Percentiles rank a stretch among this genome's conserved stretches.
Conservation (phyloP, 2,113 vertebrate species). For the Grus americana region DNA sequence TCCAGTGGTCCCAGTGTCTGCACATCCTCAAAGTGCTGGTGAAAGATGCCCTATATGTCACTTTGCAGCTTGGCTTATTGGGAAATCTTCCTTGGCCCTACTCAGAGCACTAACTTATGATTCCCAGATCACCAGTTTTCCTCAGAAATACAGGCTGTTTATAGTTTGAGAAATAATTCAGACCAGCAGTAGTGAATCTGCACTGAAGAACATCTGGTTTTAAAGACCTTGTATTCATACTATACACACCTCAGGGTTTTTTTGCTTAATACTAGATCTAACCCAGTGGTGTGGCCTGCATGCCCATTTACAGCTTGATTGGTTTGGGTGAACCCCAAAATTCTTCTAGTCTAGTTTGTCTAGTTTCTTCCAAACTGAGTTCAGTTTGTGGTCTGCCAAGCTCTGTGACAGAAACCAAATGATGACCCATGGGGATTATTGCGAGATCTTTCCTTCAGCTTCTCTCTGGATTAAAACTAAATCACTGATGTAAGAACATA, state of each 20-base stretch:
- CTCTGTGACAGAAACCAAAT: rapidly evolving
- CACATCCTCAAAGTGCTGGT: neutral
- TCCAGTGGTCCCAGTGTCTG: neutral
- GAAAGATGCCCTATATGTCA: neutral
- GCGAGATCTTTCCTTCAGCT: neutral
- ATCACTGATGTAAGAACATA: neutral
- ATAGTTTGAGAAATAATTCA: neutral
- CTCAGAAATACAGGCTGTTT: neutral
- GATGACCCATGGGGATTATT: neutral
- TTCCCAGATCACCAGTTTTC: neutral
- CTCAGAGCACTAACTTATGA: neutral
- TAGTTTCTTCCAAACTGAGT: neutral
- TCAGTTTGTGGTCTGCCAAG: neutral
- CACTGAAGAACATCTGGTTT: neutral
- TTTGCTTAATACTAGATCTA: neutral
- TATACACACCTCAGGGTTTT: rapidly evolving
- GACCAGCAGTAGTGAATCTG: neutral
- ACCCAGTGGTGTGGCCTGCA: neutral
- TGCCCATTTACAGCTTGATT: neutral
- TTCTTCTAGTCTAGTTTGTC: neutral
- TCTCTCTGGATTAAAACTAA: neutral
- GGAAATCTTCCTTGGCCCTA: neutral
- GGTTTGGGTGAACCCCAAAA: neutral
- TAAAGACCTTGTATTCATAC: neutral
- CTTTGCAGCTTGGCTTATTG: neutral